Conservation (phyloP, 2,797 vertebrate species). For the Enteromius unitaeniatus region DNA sequence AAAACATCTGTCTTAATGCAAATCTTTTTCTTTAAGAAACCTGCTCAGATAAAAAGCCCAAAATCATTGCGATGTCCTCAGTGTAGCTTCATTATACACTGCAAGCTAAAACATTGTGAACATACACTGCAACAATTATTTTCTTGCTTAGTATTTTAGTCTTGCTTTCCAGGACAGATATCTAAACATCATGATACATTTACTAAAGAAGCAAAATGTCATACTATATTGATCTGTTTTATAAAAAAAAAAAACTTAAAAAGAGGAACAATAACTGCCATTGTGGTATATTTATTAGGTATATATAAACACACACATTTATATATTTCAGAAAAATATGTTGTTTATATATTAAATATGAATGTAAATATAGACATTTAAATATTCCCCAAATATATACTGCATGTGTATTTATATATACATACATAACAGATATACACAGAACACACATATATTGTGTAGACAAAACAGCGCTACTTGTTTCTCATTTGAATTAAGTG, state of each 20-base stretch:
- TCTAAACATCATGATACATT: background rate
- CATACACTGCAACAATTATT: background rate
- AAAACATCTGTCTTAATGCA: background rate
- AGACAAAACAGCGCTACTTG: too few relatives aligned
- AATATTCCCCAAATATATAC: too few relatives aligned
- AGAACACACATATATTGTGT: too few relatives aligned
- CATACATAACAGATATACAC: too few relatives aligned
- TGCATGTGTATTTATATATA: too few relatives aligned
- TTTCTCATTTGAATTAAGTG: background rate
- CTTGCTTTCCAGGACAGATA: background rate
- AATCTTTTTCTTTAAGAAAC: background rate
- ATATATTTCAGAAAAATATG: too few relatives aligned
- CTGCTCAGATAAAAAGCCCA: background rate
- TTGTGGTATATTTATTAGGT: too few relatives aligned
- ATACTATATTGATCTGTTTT: background rate
- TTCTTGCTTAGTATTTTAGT: background rate
- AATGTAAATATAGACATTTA: too few relatives aligned
- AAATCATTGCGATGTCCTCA: background rate
- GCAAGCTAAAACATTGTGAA: background rate
- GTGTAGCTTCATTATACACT: background rate
- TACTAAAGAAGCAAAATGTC: background rate
- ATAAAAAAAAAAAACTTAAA: background rate
- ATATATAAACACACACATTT: too few relatives aligned
- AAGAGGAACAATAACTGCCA: background rate
- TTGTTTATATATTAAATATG: too few relatives aligned